Conservation (phyloP, 2,888 invertebrate species). For the Habrosyne pyritoides region DNA sequence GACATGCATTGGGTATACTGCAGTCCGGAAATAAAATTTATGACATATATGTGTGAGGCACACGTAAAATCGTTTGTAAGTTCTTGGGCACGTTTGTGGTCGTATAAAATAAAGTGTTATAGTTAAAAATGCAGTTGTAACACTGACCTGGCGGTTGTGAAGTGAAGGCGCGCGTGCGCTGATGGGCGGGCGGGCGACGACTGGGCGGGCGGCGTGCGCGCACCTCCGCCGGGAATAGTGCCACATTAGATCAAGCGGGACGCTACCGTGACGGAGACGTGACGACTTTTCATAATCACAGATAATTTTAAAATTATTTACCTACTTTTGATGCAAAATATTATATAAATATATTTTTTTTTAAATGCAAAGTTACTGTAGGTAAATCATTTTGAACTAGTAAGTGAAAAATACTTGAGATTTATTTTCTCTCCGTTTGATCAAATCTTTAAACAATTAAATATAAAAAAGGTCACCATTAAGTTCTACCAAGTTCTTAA, state of each 20-base stretch:
- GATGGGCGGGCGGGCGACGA: slow-evolving; percentile 76
- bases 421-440: no score
- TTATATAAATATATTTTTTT: no score
- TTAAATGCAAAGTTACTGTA: no score
- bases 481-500: no score
- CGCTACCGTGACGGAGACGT: slow-evolving; percentile 28
- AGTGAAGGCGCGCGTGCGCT: slow-evolving; percentile 55
- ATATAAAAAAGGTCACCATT: no score
- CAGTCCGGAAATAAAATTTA: slow-evolving; percentile 46
- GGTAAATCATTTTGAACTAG: no score
- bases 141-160: slow-evolving; percentile 54
- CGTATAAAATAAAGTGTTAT: slow-evolving; percentile 13
- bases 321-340: no score
- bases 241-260: slow-evolving; percentile 20
- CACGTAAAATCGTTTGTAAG: background rate
- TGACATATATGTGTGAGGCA: slow-evolving; percentile 13
- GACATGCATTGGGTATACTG: slow-evolving; percentile 44
- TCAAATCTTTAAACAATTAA: no score
- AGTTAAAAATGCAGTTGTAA: slow-evolving; percentile 31
- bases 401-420: no score
- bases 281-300: no score
- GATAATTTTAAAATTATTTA: slow-evolving; percentile 18
- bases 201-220: slow-evolving; percentile 76
- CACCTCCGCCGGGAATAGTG: slow-evolving; percentile 32
- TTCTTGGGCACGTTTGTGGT: background rate